These are phyloP conservation scores for Phalanger gymnotis DNA, from an alignment of 2,797 vertebrate genomes.

Conservation along the genomic window DNA sequence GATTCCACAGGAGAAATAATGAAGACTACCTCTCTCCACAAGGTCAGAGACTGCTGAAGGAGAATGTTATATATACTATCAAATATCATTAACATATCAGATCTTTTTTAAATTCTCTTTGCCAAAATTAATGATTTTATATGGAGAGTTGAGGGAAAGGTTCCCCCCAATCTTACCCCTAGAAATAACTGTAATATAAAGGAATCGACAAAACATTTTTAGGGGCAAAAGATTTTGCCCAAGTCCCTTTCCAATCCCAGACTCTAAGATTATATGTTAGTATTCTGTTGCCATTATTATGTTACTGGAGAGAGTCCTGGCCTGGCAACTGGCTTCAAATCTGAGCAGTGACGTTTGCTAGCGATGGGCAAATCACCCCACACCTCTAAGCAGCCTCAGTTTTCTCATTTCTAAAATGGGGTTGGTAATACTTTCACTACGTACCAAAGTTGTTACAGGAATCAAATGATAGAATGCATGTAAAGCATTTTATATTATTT, in stretches of 20 bases:
- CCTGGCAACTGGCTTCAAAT: constrained; percentile 9
- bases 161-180: neutral
- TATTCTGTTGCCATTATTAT: too few relatives aligned
- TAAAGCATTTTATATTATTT: neutral
- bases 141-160: neutral
- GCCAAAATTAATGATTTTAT: neutral
- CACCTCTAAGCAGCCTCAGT: constrained; percentile 14
- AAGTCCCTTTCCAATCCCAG: too few relatives aligned
- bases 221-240: neutral
- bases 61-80: neutral
- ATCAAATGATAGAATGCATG: constrained; percentile 13
- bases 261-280: too few relatives aligned
- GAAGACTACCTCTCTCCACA: neutral
- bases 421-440: neutral
- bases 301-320: neutral
- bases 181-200: neutral
- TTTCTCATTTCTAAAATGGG: constrained; percentile 26
- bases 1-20: neutral
- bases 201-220: neutral
- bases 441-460: neutral
- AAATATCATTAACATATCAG: constrained; percentile 31
- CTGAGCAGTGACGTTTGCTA: constrained; percentile 49
- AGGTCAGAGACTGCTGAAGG: neutral
- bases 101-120: constrained; percentile 8
- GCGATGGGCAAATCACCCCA: constrained; percentile 32